These are phyloP conservation scores for Chaenodraco wilsoni DNA, from an alignment of 2,797 vertebrate genomes.

Conservation along the genomic window DNA sequence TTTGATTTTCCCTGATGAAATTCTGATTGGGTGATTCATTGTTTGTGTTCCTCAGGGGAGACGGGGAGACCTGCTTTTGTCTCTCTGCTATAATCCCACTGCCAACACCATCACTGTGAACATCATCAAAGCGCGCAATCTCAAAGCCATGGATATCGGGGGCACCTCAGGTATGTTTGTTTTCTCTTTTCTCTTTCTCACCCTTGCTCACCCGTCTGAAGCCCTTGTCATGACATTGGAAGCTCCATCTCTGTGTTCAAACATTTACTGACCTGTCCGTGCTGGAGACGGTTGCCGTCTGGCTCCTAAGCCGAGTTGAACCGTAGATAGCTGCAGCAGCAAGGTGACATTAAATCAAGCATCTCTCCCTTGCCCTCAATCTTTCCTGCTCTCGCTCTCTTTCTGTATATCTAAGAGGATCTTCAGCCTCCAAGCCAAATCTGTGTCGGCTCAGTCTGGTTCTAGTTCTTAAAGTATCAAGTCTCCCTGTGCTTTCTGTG, in stretches of 20 bases:
- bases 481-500: conserved; percentile 33
- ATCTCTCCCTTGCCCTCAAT: conserved; percentile 35
- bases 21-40: conserved; percentile 64
- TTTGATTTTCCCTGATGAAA: conserved; percentile 62
- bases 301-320: conserved; percentile 25
- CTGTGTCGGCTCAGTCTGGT: conserved; percentile 60
- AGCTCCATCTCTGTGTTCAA: conserved; percentile 37
- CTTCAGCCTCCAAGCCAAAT: conserved; percentile 55
- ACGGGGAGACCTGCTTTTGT: conserved; percentile 84
- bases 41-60: conserved; percentile 87
- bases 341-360: conserved; percentile 73
- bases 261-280: conserved; percentile 41
- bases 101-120: conserved; percentile 98
- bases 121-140: conserved; percentile 98
- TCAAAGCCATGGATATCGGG: conserved; percentile 99
- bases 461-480: conserved; percentile 40
- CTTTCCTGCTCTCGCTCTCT: conserved; percentile 24
- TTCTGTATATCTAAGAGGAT: conserved; percentile 66
- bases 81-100: conserved; percentile 97
- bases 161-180: conserved; percentile 93
- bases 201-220: conserved; percentile 7
- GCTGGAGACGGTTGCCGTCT: conserved; percentile 39
- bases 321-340: conserved; percentile 40
- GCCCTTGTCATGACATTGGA: conserved; percentile 29
- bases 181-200: conserved; percentile 28